Conservation (phyloP, 92 coral and sea anemone species). For the Montipora capitata region DNA sequence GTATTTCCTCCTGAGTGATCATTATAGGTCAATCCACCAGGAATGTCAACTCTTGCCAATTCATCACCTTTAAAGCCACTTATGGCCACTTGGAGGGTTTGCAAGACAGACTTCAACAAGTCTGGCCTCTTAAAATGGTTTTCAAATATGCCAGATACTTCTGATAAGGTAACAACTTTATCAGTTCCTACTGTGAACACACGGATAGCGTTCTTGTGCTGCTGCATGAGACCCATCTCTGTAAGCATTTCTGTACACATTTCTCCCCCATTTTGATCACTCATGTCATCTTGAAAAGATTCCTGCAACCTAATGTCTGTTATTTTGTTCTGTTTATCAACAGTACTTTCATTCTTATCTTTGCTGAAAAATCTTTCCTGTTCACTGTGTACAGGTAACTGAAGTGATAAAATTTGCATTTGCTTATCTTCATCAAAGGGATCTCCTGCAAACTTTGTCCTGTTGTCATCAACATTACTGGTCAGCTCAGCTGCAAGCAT, state of each 20-base stretch:
- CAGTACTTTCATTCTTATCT: not conserved
- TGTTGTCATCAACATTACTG: not conserved
- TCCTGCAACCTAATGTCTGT: slow-evolving; percentile 15
- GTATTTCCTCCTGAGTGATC: not conserved
- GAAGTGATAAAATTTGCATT: not conserved
- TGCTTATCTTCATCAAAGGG: not conserved
- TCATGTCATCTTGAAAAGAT: slow-evolving; percentile 32
- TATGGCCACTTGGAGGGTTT: slow-evolving; percentile 16
- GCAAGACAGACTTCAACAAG: slow-evolving; percentile 38
- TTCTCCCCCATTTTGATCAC: not conserved
- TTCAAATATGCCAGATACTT: slow-evolving; percentile 68
- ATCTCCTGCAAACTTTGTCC: not conserved
- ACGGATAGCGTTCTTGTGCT: slow-evolving; percentile 13
- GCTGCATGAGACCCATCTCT: not conserved
- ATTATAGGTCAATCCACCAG: not conserved
- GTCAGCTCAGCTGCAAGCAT: not conserved
- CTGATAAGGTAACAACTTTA: slow-evolving; percentile 69
- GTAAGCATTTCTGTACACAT: not conserved
- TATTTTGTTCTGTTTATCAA: not conserved
- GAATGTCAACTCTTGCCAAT: not conserved
- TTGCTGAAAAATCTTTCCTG: not conserved
- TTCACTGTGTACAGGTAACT: not conserved
- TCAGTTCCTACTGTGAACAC: slow-evolving; percentile 63
- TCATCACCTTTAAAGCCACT: not conserved
- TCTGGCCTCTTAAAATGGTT: slow-evolving; percentile 67